A percentile compares a stretch with the other conserved stretches of the same genome.
These are phyloP conservation scores for Daphoenositta chrysoptera DNA, from an alignment of 2,113 vertebrate genomes.

Conservation along the genomic window DNA sequence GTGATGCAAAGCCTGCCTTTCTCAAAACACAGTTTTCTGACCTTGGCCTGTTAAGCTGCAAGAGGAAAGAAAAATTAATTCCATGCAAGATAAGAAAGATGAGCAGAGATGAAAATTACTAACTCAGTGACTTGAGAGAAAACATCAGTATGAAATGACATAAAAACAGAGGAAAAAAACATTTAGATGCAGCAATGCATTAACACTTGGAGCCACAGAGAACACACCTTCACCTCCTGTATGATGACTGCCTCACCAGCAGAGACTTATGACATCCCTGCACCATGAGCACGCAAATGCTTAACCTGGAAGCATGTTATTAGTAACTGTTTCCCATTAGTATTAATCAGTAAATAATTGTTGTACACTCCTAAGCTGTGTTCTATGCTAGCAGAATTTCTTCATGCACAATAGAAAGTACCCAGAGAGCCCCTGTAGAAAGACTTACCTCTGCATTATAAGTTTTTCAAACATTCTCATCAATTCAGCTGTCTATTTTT, in stretches of 20 bases:
- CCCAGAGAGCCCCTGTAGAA: not conserved
- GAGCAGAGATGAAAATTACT: not conserved
- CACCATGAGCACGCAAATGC: not conserved
- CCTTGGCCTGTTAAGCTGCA: not conserved
- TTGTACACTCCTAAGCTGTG: not conserved
- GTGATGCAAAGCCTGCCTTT: not conserved
- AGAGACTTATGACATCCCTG: not conserved
- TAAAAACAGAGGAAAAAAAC: rapidly evolving
- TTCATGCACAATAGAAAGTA: not conserved
- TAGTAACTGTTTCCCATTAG: not conserved
- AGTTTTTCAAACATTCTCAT: not conserved
- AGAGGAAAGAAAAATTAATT: not conserved
- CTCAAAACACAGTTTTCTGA: not conserved
- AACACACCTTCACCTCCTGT: not conserved
- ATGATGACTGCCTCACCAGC: not conserved
- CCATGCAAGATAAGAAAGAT: not conserved
- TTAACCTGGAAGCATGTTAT: not conserved
- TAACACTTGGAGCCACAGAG: not conserved
- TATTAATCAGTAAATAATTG: not conserved
- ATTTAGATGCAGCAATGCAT: not conserved
- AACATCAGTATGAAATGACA: not conserved
- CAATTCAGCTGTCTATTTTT: not conserved
- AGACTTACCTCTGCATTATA: not conserved
- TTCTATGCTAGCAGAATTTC: not conserved
- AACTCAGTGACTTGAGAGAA: not conserved